Base-by-base conservation (phyloP, 2,888 invertebrate species). In the Tromatobia lineatoria region DNA sequence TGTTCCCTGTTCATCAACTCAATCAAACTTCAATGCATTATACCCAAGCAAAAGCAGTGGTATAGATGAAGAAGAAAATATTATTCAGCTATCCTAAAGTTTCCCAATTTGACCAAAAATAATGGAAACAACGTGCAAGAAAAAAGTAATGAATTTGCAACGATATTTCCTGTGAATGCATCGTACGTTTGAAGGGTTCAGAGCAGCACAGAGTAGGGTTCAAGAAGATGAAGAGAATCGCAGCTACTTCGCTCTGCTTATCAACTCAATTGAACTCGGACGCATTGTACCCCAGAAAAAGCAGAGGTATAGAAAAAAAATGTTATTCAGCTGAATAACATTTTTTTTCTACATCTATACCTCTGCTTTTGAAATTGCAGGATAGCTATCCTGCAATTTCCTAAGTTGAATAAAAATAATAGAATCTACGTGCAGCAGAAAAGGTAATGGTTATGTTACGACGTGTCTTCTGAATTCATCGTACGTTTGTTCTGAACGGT, bases 21-120 rank as follows among this genome's bases (percentile, higher is more conserved):
- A 76, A 81, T 69, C 73, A 71, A 67, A 50, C 29, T 42, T 4
- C 3, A 38, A 61, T 13, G 52, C 52, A 81, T 75, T 76, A 61
- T n/a, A n/a, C n/a, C n/a, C n/a, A 7, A 13, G 57, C 11, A 29
- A 29, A 25, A 57, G 57, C 23, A 10, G 29, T 59, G 15, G 34
- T 25, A 29, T 13, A 29, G 1, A 59, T 29, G 38, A 57, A 74
- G 64, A 70, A 42, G 47, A 70, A 64, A 69, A 29, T 29, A n/a
- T 50, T 34, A 61, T 38, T 18, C 61, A 34, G 34, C 18, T 57
- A 13, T 20, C 54, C 1, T 10, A 25, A 25, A 13, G 25, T 10
- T 57, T 25, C 3, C 11, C 13, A 13, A 25, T 57, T 57, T 18
- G 47, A 47, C 1, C 2, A n/a, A 47, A 47, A 47, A 47, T 61